phyloP scores from a whole-genome alignment of 1,140 invertebrate species.

The Mycetomoellerius zeteki region DNA sequence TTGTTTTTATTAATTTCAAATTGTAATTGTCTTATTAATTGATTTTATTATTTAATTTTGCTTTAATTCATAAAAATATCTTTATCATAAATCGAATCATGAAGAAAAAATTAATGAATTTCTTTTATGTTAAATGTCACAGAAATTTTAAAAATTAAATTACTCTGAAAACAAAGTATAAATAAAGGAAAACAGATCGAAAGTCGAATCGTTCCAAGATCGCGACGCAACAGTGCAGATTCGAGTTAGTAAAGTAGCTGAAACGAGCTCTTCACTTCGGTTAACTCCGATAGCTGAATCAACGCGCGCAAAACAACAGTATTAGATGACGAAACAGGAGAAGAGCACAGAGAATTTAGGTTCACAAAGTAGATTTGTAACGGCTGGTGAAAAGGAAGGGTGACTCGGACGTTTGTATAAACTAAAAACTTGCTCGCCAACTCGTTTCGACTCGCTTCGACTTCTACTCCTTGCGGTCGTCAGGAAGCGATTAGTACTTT shows the following conservation, averaged over 20 bases:
- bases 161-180: neutral
- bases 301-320: conserved; percentile 10
- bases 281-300: neutral
- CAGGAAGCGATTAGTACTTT: conserved; percentile 33
- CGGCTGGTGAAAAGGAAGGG: conserved; percentile 9
- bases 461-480: conserved; percentile 1
- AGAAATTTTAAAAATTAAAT: neutral
- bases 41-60: neutral
- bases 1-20: neutral
- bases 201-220: neutral
- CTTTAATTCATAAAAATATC: neutral
- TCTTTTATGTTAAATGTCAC: neutral
- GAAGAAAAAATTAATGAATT: neutral
- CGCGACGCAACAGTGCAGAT: neutral
- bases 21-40: neutral
- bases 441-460: conserved; percentile 27
- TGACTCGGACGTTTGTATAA: conserved; percentile 7
- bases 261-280: neutral
- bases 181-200: neutral
- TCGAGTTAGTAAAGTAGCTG: conserved; percentile 20
- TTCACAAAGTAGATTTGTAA: conserved; percentile 28
- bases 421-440: conserved; percentile 33
- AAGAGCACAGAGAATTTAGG: conserved; percentile 17
- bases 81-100: neutral
- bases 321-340: conserved; percentile 20